Conservation (phyloP, 1,140 invertebrate genomes). For the Marisa cornuarietis region DNA sequence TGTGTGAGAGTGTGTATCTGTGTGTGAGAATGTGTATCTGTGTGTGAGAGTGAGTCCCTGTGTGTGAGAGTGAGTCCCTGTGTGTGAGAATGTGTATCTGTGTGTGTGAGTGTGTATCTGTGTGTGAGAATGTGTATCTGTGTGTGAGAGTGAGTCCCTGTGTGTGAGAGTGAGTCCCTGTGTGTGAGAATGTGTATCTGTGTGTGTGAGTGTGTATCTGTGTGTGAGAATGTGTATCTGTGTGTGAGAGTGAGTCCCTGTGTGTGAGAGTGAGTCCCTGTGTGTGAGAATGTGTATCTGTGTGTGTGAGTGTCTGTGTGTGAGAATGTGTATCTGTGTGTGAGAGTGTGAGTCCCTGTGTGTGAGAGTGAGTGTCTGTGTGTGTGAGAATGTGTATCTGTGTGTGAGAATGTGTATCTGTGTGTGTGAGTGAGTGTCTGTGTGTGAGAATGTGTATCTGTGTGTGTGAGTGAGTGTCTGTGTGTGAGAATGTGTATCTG, state of each 20-base stretch:
- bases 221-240: too few relatives aligned
- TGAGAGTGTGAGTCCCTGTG: too few relatives aligned
- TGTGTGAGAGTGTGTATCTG: conserved; percentile 1
- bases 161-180: conserved; percentile 6
- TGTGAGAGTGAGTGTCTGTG: too few relatives aligned
- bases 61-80: too few relatives aligned
- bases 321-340: not conserved
- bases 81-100: too few relatives aligned
- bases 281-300: not conserved
- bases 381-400: not conserved
- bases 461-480: too few relatives aligned
- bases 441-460: too few relatives aligned
- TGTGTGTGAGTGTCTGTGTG: conserved; percentile 2
- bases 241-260: too few relatives aligned
- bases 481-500: not conserved
- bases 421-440: too few relatives aligned
- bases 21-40: not conserved
- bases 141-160: not conserved
- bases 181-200: too few relatives aligned
- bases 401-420: not conserved
- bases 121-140: conserved; percentile 6
- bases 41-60: not conserved
- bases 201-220: not conserved
- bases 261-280: too few relatives aligned
- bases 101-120: too few relatives aligned